Evolutionary conservation across 2,797 vertebrate species (phyloP), one percentile per base, ranked within the genome.

Genomic region (Phrynocephalus forsythii): DNA sequence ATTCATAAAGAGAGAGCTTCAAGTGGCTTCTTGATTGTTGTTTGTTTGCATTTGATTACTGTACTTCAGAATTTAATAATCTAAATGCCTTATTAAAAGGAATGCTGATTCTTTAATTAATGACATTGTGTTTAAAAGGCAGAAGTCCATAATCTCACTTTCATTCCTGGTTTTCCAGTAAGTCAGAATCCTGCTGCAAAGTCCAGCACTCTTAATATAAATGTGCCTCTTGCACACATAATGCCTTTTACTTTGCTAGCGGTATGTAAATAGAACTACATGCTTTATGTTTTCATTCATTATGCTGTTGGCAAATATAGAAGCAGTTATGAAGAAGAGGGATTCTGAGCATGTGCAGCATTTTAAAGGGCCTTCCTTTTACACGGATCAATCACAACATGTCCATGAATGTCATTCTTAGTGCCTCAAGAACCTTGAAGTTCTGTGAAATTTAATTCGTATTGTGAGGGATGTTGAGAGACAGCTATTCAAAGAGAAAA

Each of bases 11-110:
- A 84, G 52, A 66, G 75, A 84, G 71, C 71, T 84, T 48, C 72
- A 84, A 66, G 72, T 4, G 6, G 71, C 56, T 76, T 76, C 33
- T 75, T 84, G 72, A 84, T 84, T 84, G 72, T 60, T 60, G 30
- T 81, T 81, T 81, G 52, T 84, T 84, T 84, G 30, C 83, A 66
- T 76, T 84, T 84, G 52, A 44, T 66, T 84, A 20, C 38, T 44
- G 38, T 44, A 44, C 33, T 30, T 75, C 22, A 38, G 83, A 84
- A 75, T 15, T 28, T 33, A 84, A 84, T 76, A 33, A 84, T 84
- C 72, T 52, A 84, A 76, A 66, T 33, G 44, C 73, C 72, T n/a
- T 66, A n/a, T 28, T 44, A 73, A 30, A 75, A 16, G 69, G 48
- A 73, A 73, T 33, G 30, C n/a, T 33, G 69, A 33, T 0, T 10